Conservation (phyloP, 2,888 invertebrate species). For the Exocentrus adspersus region DNA sequence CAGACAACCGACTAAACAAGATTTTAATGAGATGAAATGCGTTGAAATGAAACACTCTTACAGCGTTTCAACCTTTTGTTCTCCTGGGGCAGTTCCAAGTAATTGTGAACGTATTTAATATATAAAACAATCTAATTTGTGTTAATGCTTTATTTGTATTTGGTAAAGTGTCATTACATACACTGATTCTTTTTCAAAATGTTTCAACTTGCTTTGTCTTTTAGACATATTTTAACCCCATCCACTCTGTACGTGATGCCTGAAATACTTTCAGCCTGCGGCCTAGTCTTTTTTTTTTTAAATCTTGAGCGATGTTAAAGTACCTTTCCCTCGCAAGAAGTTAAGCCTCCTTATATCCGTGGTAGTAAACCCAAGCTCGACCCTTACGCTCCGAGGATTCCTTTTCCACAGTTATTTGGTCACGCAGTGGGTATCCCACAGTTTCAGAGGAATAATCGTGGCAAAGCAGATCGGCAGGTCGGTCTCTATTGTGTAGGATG, state of each 20-base stretch:
- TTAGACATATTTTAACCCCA: no score
- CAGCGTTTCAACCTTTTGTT: no score
- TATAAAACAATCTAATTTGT: no score
- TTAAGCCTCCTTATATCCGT: neutral
- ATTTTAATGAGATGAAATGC: no score
- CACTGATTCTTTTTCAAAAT: no score
- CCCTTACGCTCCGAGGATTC: slow-evolving; percentile 25
- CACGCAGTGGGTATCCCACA: slow-evolving; percentile 20
- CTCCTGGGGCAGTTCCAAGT: no score
- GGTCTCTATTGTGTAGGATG: slow-evolving; percentile 18
- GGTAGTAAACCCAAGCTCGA: slow-evolving; percentile 8
- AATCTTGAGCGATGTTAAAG: neutral
- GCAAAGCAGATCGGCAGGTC: slow-evolving; percentile 13
- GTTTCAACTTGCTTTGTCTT: no score
- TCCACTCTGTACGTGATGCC: neutral
- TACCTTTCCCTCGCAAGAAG: neutral
- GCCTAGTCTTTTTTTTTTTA: neutral
- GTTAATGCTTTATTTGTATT: no score
- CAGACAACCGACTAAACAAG: no score
- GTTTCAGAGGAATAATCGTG: slow-evolving; percentile 27
- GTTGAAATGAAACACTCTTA: no score
- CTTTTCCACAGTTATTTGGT: slow-evolving; percentile 19
- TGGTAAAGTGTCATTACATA: no score
- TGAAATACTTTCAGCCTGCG: neutral
- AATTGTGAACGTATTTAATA: no score